A percentile compares a stretch with the other conserved stretches of the same genome.
These are phyloP conservation scores for Augiades crinisus DNA, from an alignment of 2,888 invertebrate genomes.

Conservation along the genomic window DNA sequence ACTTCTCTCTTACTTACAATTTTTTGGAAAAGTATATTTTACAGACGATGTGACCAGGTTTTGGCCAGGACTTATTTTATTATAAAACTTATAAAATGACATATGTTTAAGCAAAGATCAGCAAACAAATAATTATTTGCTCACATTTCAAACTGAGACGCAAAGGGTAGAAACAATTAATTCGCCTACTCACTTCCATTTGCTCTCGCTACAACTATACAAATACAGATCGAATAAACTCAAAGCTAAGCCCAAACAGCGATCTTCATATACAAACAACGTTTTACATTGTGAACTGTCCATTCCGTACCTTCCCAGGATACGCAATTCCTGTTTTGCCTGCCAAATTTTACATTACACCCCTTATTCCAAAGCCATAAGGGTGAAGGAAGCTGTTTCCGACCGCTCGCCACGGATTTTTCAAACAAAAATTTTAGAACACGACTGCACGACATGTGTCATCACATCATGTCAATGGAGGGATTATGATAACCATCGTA, in stretches of 20 bases:
- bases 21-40: no score
- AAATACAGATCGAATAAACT: slow-evolving; percentile 57
- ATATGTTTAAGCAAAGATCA: not conserved
- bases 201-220: slow-evolving; percentile 52
- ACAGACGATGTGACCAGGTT: no score
- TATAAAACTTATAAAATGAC: not conserved
- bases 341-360: slow-evolving; percentile 26
- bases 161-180: slow-evolving; percentile 20
- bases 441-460: slow-evolving; percentile 78
- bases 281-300: slow-evolving; percentile 67
- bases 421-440: slow-evolving; percentile 73
- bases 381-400: slow-evolving; percentile 36
- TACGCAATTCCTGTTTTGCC: slow-evolving; percentile 35
- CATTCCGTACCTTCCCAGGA: slow-evolving; percentile 62
- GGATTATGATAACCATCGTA: slow-evolving; percentile 81
- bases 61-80: not conserved
- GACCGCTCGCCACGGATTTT: slow-evolving; percentile 44
- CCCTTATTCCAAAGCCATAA: slow-evolving; percentile 33
- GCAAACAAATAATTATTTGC: slow-evolving; percentile 11
- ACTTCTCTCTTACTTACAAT: not conserved
- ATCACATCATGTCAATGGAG: slow-evolving; percentile 80
- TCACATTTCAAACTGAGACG: not conserved
- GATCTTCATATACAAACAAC: slow-evolving; percentile 68
- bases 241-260: slow-evolving; percentile 52
- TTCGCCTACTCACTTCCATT: slow-evolving; percentile 45